These are phyloP conservation scores for Eupithecia tripunctaria DNA, from an alignment of 2,888 invertebrate species.

Conservation along the genomic window DNA sequence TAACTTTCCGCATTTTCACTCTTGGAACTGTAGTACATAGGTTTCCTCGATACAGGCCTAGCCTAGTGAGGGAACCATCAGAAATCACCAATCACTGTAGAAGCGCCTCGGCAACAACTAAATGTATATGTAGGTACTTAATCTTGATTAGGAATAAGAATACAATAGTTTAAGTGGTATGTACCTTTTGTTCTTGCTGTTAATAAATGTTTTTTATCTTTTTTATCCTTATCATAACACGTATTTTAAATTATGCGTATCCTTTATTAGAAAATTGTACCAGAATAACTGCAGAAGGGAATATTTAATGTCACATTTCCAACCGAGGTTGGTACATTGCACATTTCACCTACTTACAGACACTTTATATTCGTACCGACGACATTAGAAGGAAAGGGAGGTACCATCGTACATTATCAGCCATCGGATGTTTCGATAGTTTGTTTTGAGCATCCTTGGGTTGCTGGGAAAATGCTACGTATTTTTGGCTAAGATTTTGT, in stretches of 20 bases:
- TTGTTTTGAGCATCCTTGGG: constrained; percentile 34
- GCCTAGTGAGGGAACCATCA: too few species aligned
- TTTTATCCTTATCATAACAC: too few species aligned
- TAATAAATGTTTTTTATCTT: too few species aligned
- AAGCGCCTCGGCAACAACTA: too few species aligned
- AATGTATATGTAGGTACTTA: too few species aligned
- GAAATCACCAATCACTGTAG: too few species aligned
- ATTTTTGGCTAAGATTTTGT: background rate
- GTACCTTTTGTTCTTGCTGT: too few species aligned
- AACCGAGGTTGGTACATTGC: constrained; percentile 36
- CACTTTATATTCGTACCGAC: constrained; percentile 46
- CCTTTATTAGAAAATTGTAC: background rate
- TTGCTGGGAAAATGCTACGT: background rate
- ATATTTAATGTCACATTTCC: constrained; percentile 36
- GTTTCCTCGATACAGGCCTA: too few species aligned
- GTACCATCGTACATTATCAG: constrained; percentile 42
- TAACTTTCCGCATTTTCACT: too few species aligned
- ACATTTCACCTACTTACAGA: constrained; percentile 43
- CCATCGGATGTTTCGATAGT: constrained; percentile 41
- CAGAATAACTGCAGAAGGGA: constrained; percentile 20
- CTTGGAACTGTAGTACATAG: too few species aligned
- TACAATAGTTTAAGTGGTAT: too few species aligned
- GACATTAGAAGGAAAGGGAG: constrained; percentile 46
- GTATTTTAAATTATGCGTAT: background rate
- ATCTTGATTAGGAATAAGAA: too few species aligned